phyloP scores from a whole-genome alignment of 2,113 vertebrate genomes.

The Plecturocebus donacophilus region DNA sequence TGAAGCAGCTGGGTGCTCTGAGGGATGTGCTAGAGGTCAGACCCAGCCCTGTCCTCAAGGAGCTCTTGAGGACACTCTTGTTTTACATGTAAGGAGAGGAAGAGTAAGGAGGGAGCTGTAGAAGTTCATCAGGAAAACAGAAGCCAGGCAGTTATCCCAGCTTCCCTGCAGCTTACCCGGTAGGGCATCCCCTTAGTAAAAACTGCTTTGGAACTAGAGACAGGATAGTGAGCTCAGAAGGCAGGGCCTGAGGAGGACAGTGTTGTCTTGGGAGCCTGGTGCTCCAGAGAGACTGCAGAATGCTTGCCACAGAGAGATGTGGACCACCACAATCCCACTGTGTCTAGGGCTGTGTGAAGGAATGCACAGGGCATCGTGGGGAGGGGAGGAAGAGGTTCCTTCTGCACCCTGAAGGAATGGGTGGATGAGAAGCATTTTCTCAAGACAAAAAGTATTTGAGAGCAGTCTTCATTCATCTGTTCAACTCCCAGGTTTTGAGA shows the following conservation, averaged over 20 bases:
- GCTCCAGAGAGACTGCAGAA: neutral
- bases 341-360: neutral
- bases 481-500: neutral
- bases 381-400: neutral
- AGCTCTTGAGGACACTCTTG: too few relatives aligned
- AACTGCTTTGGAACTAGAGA: neutral
- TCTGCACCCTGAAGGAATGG: neutral
- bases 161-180: neutral
- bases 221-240: neutral
- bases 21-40: neutral
- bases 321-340: too few relatives aligned
- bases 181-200: neutral
- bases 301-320: neutral
- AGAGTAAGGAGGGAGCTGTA: neutral
- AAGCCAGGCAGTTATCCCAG: neutral
- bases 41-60: accelerated
- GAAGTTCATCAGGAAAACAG: neutral
- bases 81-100: neutral
- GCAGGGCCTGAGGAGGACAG: neutral
- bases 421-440: neutral
- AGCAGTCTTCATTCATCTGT: neutral
- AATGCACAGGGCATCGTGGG: neutral
- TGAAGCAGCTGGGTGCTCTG: neutral
- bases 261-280: neutral
- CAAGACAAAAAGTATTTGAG: neutral